These are phyloP conservation scores for Muscina levida DNA, from an alignment of 2,888 invertebrate species.

Conservation along the genomic window DNA sequence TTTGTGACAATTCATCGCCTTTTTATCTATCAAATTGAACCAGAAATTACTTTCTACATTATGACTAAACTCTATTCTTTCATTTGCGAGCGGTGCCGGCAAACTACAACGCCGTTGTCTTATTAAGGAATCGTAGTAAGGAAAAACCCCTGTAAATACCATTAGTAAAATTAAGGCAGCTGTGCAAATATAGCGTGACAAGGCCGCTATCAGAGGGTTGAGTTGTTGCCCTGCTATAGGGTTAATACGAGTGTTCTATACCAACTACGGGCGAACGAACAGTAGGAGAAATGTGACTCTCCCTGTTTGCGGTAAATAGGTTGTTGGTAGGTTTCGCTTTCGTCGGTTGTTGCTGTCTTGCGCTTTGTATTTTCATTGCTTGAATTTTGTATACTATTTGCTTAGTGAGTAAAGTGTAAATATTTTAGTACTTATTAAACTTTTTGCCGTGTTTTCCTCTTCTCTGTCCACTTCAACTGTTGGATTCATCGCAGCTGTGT, in stretches of 20 bases:
- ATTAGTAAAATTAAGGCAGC: slow-evolving; percentile 63
- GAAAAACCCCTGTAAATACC: slow-evolving; percentile 38
- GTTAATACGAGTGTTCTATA: neutral
- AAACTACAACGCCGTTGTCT: slow-evolving; percentile 30
- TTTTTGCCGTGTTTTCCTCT: slow-evolving; percentile 35
- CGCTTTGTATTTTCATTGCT: slow-evolving; percentile 42
- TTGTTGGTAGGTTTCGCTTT: neutral
- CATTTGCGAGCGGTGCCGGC: neutral
- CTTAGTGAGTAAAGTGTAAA: slow-evolving; percentile 56
- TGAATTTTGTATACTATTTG: slow-evolving; percentile 53
- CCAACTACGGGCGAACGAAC: neutral
- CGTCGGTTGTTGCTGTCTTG: slow-evolving; percentile 2
- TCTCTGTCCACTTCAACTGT: slow-evolving; percentile 16
- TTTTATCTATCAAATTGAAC: no score
- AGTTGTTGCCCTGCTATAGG: neutral
- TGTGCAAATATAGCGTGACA: slow-evolving; percentile 64
- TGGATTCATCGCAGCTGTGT: slow-evolving; percentile 58
- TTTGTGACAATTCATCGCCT: no score
- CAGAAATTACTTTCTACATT: no score
- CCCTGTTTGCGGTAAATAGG: slow-evolving; percentile 40
- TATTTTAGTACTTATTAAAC: slow-evolving; percentile 56
- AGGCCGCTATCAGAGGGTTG: slow-evolving; percentile 43
- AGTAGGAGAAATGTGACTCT: slow-evolving; percentile 46
- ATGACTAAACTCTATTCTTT: slow-evolving; percentile 4
- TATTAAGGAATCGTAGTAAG: slow-evolving; percentile 33